These are phyloP conservation scores for Cichladusa arquata DNA, from an alignment of 2,113 vertebrate genomes.

Conservation along the genomic window DNA sequence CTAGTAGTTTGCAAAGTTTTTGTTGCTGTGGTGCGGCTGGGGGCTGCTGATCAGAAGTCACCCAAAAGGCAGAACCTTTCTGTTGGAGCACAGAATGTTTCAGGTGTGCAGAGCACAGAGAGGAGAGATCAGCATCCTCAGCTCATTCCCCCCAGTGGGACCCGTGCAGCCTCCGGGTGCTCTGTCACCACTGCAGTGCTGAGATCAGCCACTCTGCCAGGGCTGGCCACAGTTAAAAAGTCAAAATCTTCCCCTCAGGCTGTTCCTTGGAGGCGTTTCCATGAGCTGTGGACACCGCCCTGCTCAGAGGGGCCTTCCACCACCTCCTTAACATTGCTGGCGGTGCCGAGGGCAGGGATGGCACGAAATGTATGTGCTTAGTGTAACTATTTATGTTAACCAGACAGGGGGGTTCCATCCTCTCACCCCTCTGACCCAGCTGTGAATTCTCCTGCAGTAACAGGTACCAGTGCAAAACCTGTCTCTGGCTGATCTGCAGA, in stretches of 20 bases:
- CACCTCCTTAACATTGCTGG: background rate
- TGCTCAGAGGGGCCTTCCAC: background rate
- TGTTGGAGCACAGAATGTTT: background rate
- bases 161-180: rapidly evolving
- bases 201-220: background rate
- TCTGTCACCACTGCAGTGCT: background rate
- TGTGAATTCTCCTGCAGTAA: background rate
- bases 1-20: background rate
- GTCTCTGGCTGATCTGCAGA: background rate
- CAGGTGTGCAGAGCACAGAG: background rate
- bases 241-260: background rate
- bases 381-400: background rate
- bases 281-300: background rate
- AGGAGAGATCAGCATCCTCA: background rate
- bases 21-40: background rate
- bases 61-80: background rate
- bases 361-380: background rate
- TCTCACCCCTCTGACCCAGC: background rate
- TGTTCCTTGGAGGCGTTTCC: background rate
- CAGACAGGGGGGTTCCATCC: background rate
- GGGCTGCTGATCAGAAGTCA: background rate
- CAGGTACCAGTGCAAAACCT: background rate
- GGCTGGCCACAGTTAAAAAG: background rate
- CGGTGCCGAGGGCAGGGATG: background rate
- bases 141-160: rapidly evolving